Evolutionary conservation across 2,113 vertebrate species (phyloP), one percentile per base, ranked within the genome.

Genomic region (Sebastes fasciatus): DNA sequence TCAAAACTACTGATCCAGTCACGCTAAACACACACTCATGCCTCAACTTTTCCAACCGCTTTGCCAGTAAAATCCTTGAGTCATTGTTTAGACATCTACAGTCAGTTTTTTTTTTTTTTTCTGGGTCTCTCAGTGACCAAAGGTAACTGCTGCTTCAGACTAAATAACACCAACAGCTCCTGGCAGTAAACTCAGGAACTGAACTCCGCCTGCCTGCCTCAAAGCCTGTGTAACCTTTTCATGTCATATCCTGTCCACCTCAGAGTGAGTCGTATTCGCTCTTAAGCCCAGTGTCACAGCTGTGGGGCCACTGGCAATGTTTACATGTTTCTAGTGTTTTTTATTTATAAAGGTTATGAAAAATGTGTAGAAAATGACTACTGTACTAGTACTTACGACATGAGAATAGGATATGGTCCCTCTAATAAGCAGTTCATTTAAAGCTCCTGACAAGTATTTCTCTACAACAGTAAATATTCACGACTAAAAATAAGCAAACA

Each of bases 111-210:
- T 17, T 49, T 43, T 62, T 54, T 75, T 51, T 67, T 45, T 68
- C 3, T 5, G 1, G 43, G 52, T 45, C 21, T 75, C 26, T 49
- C 42, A 10, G 11, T 85, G 83, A 84, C 79, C 61, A 80, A 82
- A 88, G 63, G 72, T 85, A 46, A 62, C 74, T 17, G 26, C 66
- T 23, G 43, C 74, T 77, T 77, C 52, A 58, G 71, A 75, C 66
- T 78, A 78, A 86, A 90, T 82, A 84, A 69, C 46, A 60, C 23
- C 4, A 81, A 48, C 67, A 12, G 58, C 65, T 82, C 51, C 83
- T 65, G 81, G 86, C 85, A 84, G 79, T 40, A 74, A 86, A 81
- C 78, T 72, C 85, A 84, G 90, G 86, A 90, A 88, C 80, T 85
- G 84, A 84, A 72, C 80, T 78, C 68, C 74, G 16, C 71, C 83